Percentiles rank a stretch among this genome's conserved stretches.
These are phyloP conservation scores for Falco rusticolus DNA, from an alignment of 2,797 vertebrate species.

Conservation along the genomic window DNA sequence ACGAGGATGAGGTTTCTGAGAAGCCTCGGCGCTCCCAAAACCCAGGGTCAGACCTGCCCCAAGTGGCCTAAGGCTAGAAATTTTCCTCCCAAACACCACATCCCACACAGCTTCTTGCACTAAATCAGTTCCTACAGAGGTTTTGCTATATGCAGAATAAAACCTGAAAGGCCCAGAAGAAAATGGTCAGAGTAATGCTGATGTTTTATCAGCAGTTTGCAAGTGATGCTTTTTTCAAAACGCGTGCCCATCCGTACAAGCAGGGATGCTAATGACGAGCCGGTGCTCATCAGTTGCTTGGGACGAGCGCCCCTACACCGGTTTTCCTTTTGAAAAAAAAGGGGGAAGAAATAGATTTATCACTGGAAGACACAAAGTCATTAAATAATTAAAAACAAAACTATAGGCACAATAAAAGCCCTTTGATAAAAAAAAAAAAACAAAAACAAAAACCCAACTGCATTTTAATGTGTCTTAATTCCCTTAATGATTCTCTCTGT, in stretches of 20 bases:
- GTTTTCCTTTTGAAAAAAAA: slow-evolving; percentile 11
- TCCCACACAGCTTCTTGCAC: neutral
- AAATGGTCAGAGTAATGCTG: neutral
- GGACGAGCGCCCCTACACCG: neutral
- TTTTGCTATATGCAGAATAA: neutral
- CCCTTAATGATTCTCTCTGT: slow-evolving; percentile 77
- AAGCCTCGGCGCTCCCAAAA: accelerated
- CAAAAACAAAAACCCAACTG: neutral
- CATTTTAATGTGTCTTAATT: slow-evolving; percentile 79
- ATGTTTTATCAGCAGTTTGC: neutral
- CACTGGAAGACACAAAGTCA: slow-evolving; percentile 78
- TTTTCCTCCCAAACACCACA: neutral
- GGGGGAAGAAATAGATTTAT: slow-evolving; percentile 72
- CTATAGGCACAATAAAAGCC: slow-evolving; percentile 77
- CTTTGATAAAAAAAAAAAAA: slow-evolving; percentile 70
- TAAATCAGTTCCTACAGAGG: neutral
- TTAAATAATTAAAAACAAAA: slow-evolving; percentile 84
- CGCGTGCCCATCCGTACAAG: neutral
- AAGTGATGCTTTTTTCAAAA: neutral
- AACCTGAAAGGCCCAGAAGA: neutral
- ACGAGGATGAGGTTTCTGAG: neutral
- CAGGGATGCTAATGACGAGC: neutral
- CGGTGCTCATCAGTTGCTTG: neutral
- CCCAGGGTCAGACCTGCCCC: neutral
- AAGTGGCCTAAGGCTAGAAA: neutral